Base-by-base conservation (phyloP, 2,888 invertebrate genomes). In the Tiphia femorata region DNA sequence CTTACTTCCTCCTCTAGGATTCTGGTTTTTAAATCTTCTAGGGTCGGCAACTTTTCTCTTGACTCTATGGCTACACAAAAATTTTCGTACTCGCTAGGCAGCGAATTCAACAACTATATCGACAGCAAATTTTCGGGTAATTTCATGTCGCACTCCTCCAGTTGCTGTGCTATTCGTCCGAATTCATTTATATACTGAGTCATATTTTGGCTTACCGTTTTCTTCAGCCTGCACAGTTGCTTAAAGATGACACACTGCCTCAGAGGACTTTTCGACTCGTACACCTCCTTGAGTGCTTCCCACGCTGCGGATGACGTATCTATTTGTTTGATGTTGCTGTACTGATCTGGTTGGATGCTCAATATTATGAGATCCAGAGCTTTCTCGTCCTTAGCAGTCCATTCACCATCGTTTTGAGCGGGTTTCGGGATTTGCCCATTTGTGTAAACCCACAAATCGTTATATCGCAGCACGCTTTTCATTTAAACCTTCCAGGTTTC, bases 121-220 rank as follows among this genome's bases (percentile, higher is more conserved):
- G 63, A 50, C 25, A 67, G 35, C 20, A 70, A 35, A 12, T 65
- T 60, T 25, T 64, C 47, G 3, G 44, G 62, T n/a, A 67, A 55
- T 17, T 35, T 19, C 10, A 70, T 58, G 6, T 56, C 68, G 6
- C 58, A 58, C 19, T 64, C 62, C 51, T 48, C 52, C 1, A 67
- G 43, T 16, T 58, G 62, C n/a, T 69, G 60, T 8, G 57, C 57
- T 29, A 58, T 67, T 3, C 29, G 10, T 6, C 21, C 14, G 30
- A 68, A 68, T 4, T 61, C 49, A 6, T 62, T 61, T 14, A 63
- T 48, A 16, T 58, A 64, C 25, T 60, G 38, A 27, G 55, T 27
- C 54, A 68, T 69, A 1, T 8, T 41, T 30, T 46, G 40, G 16
- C 12, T 4, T 12, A 12, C 4, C 5, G 6, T 12, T 33, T 52